A percentile compares a stretch with the other conserved stretches of the same genome.
phyloP scores from a whole-genome alignment of 2,797 vertebrate species.

The Acanthurus lineatus region DNA sequence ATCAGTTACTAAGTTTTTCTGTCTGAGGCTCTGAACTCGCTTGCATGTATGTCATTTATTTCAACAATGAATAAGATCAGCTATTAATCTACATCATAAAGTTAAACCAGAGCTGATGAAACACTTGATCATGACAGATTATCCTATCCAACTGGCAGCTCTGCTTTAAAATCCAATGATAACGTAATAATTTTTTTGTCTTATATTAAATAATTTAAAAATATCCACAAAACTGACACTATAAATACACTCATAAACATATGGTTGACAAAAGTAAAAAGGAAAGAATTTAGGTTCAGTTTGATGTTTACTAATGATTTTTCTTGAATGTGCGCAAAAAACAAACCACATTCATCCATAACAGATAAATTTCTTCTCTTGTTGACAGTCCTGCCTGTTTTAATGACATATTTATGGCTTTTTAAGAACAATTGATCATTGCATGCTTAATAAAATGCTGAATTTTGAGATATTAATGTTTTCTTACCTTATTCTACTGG shows the following conservation, averaged over 20 bases:
- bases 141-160: not conserved
- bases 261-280: not conserved
- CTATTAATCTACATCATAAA: too few species aligned
- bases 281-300: not conserved
- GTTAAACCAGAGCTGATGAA: too few species aligned
- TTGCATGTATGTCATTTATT: too few species aligned
- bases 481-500: conserved; percentile 67
- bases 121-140: not conserved
- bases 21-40: too few species aligned
- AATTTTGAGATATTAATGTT: not conserved
- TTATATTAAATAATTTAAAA: not conserved
- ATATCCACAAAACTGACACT: not conserved
- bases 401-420: not conserved
- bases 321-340: not conserved
- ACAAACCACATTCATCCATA: not conserved
- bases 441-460: not conserved
- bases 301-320: not conserved
- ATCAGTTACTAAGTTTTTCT: too few species aligned
- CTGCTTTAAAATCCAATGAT: not conserved
- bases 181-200: not conserved
- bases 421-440: not conserved
- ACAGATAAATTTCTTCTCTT: not conserved
- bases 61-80: too few species aligned
- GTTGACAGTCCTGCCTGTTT: not conserved
- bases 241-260: not conserved